phyloP scores from a whole-genome alignment of 2,797 vertebrate species.

The Labeo calbasu region DNA sequence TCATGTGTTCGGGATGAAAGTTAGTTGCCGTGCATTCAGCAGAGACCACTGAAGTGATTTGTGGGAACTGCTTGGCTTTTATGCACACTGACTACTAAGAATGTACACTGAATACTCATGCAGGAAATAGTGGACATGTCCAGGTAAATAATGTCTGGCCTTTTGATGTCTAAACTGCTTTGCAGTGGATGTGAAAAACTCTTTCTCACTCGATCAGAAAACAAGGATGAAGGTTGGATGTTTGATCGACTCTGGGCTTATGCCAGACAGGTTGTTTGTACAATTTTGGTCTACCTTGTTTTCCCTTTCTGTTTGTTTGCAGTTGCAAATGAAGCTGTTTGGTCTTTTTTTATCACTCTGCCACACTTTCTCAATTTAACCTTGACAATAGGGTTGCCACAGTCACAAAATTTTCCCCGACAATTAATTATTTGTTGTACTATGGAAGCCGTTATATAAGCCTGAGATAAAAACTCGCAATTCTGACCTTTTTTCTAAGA shows the following conservation, averaged over 20 bases:
- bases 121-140: conserved; percentile 32
- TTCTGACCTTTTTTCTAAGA: too few species aligned
- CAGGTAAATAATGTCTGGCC: conserved; percentile 39
- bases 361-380: conserved; percentile 17
- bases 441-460: too few species aligned
- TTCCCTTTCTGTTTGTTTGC: conserved; percentile 38
- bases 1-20: conserved; percentile 57
- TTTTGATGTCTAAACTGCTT: conserved; percentile 40
- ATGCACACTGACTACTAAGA: conserved; percentile 44
- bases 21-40: conserved; percentile 43
- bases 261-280: conserved; percentile 47
- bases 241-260: conserved; percentile 48
- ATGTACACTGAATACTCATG: conserved; percentile 36
- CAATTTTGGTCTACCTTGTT: conserved; percentile 22
- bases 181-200: conserved; percentile 45
- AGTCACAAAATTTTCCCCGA: background rate
- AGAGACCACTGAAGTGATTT: conserved; percentile 42
- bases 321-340: conserved; percentile 39
- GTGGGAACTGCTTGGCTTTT: conserved; percentile 47
- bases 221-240: conserved; percentile 41
- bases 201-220: conserved; percentile 31
- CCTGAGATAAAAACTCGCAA: too few species aligned
- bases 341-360: conserved; percentile 12
- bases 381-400: conserved; percentile 12
- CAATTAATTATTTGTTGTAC: background rate